Base-by-base conservation (phyloP, 2,888 invertebrate species). In the Torymus tubicola region DNA sequence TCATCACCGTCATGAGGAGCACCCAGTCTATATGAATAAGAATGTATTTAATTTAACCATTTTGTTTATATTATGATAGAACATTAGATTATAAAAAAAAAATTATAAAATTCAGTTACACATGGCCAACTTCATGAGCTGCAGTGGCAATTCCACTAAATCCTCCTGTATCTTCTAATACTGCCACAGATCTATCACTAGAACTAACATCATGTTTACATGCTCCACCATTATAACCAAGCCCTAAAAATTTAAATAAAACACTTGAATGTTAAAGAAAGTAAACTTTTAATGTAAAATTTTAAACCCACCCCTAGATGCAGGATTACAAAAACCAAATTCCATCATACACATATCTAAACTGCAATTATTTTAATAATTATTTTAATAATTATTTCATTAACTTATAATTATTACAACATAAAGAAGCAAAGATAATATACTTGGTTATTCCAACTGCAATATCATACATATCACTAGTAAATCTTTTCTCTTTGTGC, bases 141-240 rank as follows among this genome's bases (percentile, higher is more conserved):
- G 87, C 83, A 8, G 86, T 85, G 76, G 88, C 84, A 60, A 89
- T 86, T 2, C 85, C 88, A 69, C 85, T 85, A 81, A 85, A 89
- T 21, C 88, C 88, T 70, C 88, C 88, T 74, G 88, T 86, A 74
- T 89, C 88, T 68, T 89, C 88, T 18, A 87, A 77, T 14, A 89
- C 71, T 21, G 86, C 86, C 58, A 87, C 86, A 42, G 83, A 85
- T 76, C 68, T 75, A 24, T 82, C 84, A 11, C 80, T 70, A 13
- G 72, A 57, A 65, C 84, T 83, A 81, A 86, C 80, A 24, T 86
- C n/a, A 72, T 63, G 61, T 18, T 72, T 84, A 69, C 89, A 89
- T 12, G 88, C 88, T 24, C 87, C 87, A 63, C 84, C 83, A 64
- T 86, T 85, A 50, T 85, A 89, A 0, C 88, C 87, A 50, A 87